Evolutionary conservation across 2,797 vertebrate genomes (phyloP), one percentile per base, ranked within the genome.

Genomic region (Lithobates sylvaticus): DNA sequence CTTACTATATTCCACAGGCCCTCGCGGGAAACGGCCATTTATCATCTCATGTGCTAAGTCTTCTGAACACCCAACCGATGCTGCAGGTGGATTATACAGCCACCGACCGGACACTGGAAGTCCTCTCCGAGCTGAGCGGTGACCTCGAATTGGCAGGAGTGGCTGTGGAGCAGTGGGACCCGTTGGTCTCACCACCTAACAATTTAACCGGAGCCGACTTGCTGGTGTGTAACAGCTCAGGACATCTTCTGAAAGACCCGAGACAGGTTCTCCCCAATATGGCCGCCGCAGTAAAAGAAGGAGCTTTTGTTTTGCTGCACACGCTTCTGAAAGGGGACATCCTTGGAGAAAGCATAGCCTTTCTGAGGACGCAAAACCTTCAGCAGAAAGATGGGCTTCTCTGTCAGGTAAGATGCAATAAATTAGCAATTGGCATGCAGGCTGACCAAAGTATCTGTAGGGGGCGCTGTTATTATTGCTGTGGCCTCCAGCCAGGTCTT

Each of bases 231-330:
- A 99, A 97, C 92, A 95, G 94, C 9, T 93, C 95, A 0, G 85
- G 94, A 81, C 92, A 90, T 6, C 64, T 90, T 16, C 83, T 95
- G 0, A 90, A 27, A 18, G 92, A 91, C 2, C 89, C 93, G 0
- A 42, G 90, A 9, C 65, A 88, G 5, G 90, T 96, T 6, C 69
- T 99, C 44, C 47, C 88, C 71, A 96, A 99, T 89, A 93, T 99
- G 92, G 90, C 88, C 5, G 96, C 96, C 8, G 92, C 94, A 12
- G 90, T 95, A 70, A 97, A 93, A 89, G 94, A 96, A 47, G 95
- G 95, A 0, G 98, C 97, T 0, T 99, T 99, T 90, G 78, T 99
- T 86, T 92, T 99, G 69, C 75, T 99, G 9, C 98, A 99, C 91
- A 94, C 95, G 0, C 91, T 98, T 86, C 95, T 99, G 39, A 94